Base-by-base conservation (phyloP, 2,113 vertebrate species). In the Turnix velox region DNA sequence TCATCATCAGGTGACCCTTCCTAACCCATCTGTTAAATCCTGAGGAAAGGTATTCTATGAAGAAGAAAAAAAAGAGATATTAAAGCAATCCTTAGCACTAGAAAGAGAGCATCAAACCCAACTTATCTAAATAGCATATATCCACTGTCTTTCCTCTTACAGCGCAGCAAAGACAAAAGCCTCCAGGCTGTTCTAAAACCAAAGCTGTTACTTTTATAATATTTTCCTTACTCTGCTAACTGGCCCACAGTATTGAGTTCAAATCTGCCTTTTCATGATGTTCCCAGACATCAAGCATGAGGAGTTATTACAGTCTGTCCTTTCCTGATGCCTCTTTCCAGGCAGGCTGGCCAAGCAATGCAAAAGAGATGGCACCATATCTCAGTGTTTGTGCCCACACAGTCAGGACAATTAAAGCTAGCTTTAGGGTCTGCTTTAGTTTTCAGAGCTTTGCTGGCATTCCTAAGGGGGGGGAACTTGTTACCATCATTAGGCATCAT, bases 131-230 rank as follows among this genome's bases (percentile, higher is more conserved):
- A 93, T 31, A 89, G 43, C 35, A 80, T 72, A 37, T 74, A 83
- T 75, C 52, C 55, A 51, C 51, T 84, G 30, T 80, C 79, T 88
- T 85, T 73, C 63, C 46, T 82, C 57, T 73, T 62, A 73, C 35
- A 61, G 65, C 18, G 31, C 79, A 81, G 77, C 18, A 59, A 68
- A 95, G 84, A 81, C 30, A 82, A 90, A 65, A 95, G 67, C 39
- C 88, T 88, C 35, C 15, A 11, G 85, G 51, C 55, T 91, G 49
- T 69, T 91, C 59, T 77, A 79, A 89, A 91, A 43, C 39, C 71
- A 91, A 92, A 81, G 58, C 39, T 87, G 66, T 73, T 93, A 65
- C 54, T 87, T 93, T 87, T 74, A 84, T 91, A 96, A 18, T 89
- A 83, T 87, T 89, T 87, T 91, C 59, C 67, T 69, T 63, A 46